Evolutionary conservation across 1,140 invertebrate genomes (phyloP).

Genomic region (Laupala kohalensis): DNA sequence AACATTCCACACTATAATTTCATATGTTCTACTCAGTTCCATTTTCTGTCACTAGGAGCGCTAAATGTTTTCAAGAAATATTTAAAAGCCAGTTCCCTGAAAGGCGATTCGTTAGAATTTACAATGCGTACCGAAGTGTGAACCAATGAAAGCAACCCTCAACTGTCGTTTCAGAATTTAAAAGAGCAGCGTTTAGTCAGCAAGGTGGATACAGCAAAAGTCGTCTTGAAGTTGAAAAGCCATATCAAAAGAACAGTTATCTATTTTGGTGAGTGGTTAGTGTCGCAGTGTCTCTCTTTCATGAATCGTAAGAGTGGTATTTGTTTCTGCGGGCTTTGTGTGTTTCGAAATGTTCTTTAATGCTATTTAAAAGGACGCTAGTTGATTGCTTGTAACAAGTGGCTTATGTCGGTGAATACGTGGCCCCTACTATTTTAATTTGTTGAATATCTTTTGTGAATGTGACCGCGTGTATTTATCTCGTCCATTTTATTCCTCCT

Average conservation of each 20-base stretch:
- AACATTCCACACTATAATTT: neutral
- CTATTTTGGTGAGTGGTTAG: neutral
- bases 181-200: neutral
- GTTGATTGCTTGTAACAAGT: too few relatives aligned
- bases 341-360: too few relatives aligned
- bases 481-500: too few relatives aligned
- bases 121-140: neutral
- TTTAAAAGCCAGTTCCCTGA: neutral
- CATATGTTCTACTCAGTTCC: neutral
- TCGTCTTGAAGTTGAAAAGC: neutral
- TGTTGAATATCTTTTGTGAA: too few relatives aligned
- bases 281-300: too few relatives aligned
- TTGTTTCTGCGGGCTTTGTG: neutral
- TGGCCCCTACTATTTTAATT: too few relatives aligned
- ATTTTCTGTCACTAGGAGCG: neutral
- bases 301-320: too few relatives aligned
- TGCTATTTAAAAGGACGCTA: neutral
- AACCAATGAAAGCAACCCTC: neutral
- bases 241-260: neutral
- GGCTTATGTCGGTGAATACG: too few relatives aligned
- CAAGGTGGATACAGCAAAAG: neutral
- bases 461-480: too few relatives aligned
- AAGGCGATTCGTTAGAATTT: neutral
- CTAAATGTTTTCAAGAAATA: neutral
- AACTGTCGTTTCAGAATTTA: neutral